Conservation (phyloP, 1,140 invertebrate genomes). For the Halictus rubicundus region DNA sequence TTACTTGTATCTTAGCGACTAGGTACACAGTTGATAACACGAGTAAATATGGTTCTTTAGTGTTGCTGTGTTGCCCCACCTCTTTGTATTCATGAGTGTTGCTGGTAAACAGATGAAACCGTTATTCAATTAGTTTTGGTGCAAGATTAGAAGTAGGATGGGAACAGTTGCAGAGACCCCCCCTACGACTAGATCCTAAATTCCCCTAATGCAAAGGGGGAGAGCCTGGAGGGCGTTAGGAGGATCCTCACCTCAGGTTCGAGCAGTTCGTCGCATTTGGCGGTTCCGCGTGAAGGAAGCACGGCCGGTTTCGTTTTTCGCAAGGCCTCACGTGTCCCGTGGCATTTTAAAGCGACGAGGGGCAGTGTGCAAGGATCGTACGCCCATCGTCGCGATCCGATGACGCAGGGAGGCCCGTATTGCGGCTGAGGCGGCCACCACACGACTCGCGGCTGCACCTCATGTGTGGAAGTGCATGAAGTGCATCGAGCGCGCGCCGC, state of each 20-base stretch:
- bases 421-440: constrained; percentile 41
- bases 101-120: too few relatives aligned
- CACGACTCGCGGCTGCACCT: neutral
- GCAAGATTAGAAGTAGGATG: too few relatives aligned
- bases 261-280: constrained; percentile 30
- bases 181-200: too few relatives aligned
- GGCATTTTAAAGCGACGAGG: constrained; percentile 16
- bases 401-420: constrained; percentile 31
- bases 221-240: neutral
- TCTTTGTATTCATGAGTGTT: too few relatives aligned
- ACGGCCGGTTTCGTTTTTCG: too few relatives aligned
- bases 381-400: constrained; percentile 33
- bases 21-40: too few relatives aligned
- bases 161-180: too few relatives aligned
- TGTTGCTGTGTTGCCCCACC: too few relatives aligned
- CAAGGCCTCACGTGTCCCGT: constrained; percentile 16
- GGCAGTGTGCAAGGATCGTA: constrained; percentile 8
- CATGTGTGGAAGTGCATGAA: neutral
- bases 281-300: neutral
- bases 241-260: constrained; percentile 44
- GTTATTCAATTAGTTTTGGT: too few relatives aligned
- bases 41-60: too few relatives aligned
- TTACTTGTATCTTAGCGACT: too few relatives aligned
- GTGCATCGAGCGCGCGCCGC: neutral
- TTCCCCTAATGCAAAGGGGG: neutral